Base-by-base conservation (phyloP, 2,888 invertebrate genomes). In the Pemphredon lugubris region DNA sequence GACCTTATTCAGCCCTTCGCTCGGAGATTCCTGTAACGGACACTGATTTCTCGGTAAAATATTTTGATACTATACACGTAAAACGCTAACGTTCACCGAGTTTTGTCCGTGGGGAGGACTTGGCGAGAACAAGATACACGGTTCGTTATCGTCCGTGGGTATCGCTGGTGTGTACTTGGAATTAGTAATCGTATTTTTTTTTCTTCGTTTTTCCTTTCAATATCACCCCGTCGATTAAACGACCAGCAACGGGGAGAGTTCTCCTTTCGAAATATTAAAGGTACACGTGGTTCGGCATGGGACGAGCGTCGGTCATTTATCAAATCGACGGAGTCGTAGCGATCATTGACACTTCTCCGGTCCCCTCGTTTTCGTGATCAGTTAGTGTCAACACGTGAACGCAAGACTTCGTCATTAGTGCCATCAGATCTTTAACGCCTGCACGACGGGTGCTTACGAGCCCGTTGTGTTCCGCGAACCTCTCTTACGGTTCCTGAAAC, bases 391-490 rank as follows among this genome's bases (percentile, higher is more conserved):
- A 85, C 82, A 79, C 76, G 75, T 73, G 78, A 82, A 83, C 86
- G 83, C 80, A 79, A 77, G 76, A 26, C 80, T 81, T 76, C 84
- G 85, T 86, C 86, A 86, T 86, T 86, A 86, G 83, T 79, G 81
- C 80, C 85, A 77, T 85, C 84, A 76, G 83, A 86, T 83, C 84
- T 77, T 76, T 81, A 85, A 82, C 82, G 81, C 80, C 73, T 80
- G 80, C 77, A 82, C 80, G 81, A 81, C 72, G 76, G 44, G 64
- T 53, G 71, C 71, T 69, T 73, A 60, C 73, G 54, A 59, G 70
- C 66, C n/a, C 71, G 58, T 72, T 60, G 59, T 64, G 73, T 80
- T 81, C 81, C 71, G 71, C 75, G 81, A 81, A 81, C 72, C 67
- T 58, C 78, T 50, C 54, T 63, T 51, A 58, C 68, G 60, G 70